Base-by-base conservation (phyloP, 2,113 vertebrate genomes). In the Tinamus guttatus region DNA sequence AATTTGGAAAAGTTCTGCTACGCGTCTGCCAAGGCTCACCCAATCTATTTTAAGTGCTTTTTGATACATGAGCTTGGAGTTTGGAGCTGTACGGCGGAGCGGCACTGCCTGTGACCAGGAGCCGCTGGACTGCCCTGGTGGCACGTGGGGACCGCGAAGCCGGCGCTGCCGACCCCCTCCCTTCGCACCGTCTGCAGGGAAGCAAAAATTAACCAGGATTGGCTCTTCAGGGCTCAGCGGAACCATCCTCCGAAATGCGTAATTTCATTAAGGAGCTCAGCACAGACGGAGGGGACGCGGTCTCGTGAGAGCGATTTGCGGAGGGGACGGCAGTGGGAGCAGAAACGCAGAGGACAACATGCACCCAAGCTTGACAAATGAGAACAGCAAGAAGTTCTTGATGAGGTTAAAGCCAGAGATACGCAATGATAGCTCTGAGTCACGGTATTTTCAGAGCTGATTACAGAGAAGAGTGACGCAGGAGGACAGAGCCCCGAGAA, bases 1-100 rank as follows among this genome's bases (percentile, higher is more conserved):
- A 98, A 97, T 96, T 97, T 97, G 96, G 95, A 95, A 85, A 97
- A 98, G 94, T 95, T 95, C 88, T 96, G 77, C 70, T 78, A 74
- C 32, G 87, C 69, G 90, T 94, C 97, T 96, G 96, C 97, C 98
- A 97, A 95, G 87, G 94, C 81, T 96, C 96, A 98, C 98, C 97
- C 96, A 96, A 96, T 96, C 96, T 97, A 97, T 96, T 97, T 95
- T 97, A 98, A 98, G 97, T 97, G 98, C 97, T 98, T 97, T 98
- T 90, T 98, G 97, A 97, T 98, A 98, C 97, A 98, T 98, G 97
- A 98, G 98, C 97, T 98, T 98, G 97, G 97, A 97, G 97, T 98
- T 98, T 96, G 97, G 97, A 96, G 94, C 92, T 75, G 82, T 92
- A 95, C 92, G 49, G 90, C 58, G 41, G 84, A 98, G 96, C 96